Conservation (phyloP, 2,797 vertebrate genomes). For the Prunella strophiata region DNA sequence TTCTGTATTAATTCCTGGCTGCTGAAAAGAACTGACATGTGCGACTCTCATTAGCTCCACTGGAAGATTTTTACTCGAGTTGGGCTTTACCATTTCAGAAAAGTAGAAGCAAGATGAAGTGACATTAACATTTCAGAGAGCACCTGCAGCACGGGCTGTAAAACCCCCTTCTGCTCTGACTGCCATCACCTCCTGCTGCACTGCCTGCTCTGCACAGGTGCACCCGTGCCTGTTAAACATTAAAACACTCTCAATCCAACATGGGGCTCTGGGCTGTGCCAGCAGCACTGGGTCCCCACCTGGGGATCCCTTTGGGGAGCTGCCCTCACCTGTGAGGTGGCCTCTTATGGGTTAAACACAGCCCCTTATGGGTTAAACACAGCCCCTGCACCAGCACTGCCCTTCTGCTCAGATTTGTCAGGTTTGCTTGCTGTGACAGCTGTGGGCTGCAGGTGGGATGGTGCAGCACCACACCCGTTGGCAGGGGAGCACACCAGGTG, state of each 20-base stretch:
- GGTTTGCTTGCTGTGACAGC: neutral
- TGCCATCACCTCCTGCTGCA: neutral
- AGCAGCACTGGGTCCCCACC: neutral
- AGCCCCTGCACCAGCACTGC: fast-evolving
- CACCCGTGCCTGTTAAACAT: neutral
- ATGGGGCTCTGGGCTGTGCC: neutral
- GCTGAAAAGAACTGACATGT: neutral
- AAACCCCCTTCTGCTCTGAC: neutral
- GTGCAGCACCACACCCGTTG: fast-evolving
- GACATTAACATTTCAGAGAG: neutral
- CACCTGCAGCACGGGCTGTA: fast-evolving
- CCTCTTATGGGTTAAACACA: neutral
- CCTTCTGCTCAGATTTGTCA: neutral
- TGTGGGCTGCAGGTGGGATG: neutral
- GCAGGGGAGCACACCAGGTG: fast-evolving
- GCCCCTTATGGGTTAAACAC: neutral
- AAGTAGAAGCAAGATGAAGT: neutral
- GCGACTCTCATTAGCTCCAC: neutral
- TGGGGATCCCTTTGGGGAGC: neutral
- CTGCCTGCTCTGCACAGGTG: neutral
- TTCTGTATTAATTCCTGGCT: neutral
- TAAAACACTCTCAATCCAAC: neutral
- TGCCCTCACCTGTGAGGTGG: neutral
- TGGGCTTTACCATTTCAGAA: neutral
- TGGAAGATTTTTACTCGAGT: neutral